A percentile compares a stretch with the other conserved stretches of the same genome.
Evolutionary conservation across 2,888 invertebrate species (phyloP).

Genomic region (Callosobruchus maculatus): DNA sequence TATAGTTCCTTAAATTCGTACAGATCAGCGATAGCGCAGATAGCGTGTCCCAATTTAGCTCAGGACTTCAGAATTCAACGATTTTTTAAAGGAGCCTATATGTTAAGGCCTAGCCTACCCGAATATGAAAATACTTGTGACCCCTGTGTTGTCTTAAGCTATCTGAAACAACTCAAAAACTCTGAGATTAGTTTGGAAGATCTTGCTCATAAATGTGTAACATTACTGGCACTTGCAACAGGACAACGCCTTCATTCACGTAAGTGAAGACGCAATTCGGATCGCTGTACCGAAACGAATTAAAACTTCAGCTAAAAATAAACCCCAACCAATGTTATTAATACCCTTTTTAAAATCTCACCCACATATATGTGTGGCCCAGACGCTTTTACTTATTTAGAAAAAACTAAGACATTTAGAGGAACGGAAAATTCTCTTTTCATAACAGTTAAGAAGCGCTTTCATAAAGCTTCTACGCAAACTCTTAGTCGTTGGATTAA

Average conservation of each 20-base stretch:
- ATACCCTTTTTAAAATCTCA: background rate
- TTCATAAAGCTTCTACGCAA: no score
- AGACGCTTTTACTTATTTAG: no score
- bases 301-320: background rate
- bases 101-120: constrained; percentile 4
- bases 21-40: constrained; percentile 10
- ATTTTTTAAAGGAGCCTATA: constrained; percentile 14
- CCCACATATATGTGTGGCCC: no score
- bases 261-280: no score
- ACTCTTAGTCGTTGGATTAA: background rate
- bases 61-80: constrained; percentile 9
- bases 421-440: no score
- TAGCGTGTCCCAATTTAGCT: constrained; percentile 3
- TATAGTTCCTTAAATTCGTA: constrained; percentile 13
- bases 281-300: background rate
- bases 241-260: background rate
- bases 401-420: no score
- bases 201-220: background rate
- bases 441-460: no score
- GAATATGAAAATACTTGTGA: constrained; percentile 1
- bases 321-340: background rate
- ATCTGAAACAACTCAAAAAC: no score
- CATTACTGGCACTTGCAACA: background rate
- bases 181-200: no score
- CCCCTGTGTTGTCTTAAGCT: background rate